These are phyloP conservation scores for Perizoma affinitatum DNA, from an alignment of 2,888 invertebrate species.

Conservation along the genomic window DNA sequence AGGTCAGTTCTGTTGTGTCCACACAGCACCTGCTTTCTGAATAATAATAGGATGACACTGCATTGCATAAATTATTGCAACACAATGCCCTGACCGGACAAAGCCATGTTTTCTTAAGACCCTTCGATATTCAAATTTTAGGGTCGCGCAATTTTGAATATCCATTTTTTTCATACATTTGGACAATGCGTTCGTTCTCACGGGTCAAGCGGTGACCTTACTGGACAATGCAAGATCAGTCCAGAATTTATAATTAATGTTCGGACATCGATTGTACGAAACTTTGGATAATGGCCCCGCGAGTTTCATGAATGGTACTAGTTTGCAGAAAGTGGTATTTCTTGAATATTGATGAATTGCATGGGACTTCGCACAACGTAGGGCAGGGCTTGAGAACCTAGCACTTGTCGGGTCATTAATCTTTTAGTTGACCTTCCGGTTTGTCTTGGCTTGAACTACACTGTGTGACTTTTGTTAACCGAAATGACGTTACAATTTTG, in stretches of 20 bases:
- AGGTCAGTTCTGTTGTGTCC: constrained; percentile 74
- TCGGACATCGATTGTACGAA: constrained; percentile 64
- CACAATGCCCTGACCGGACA: constrained; percentile 48
- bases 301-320: constrained; percentile 62
- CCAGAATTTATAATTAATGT: constrained; percentile 82
- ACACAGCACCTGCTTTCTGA: constrained; percentile 70
- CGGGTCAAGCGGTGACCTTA: constrained; percentile 81
- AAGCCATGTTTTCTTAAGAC: constrained; percentile 76
- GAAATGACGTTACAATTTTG: background rate
- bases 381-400: constrained; percentile 67
- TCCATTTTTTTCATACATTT: constrained; percentile 57
- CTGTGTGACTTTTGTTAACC: constrained; percentile 26
- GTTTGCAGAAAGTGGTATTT: constrained; percentile 74
- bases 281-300: constrained; percentile 44
- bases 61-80: constrained; percentile 71
- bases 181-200: constrained; percentile 68
- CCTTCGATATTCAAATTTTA: constrained; percentile 77
- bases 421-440: constrained; percentile 68
- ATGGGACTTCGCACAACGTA: constrained; percentile 35
- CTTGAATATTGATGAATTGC: constrained; percentile 78
- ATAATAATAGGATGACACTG: constrained; percentile 75
- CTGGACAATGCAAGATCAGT: constrained; percentile 69
- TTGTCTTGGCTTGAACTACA: constrained; percentile 41
- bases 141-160: constrained; percentile 73
- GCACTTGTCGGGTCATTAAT: constrained; percentile 71